Conservation (phyloP, 2,888 invertebrate species). For the Pardosa pseudoannulata region DNA sequence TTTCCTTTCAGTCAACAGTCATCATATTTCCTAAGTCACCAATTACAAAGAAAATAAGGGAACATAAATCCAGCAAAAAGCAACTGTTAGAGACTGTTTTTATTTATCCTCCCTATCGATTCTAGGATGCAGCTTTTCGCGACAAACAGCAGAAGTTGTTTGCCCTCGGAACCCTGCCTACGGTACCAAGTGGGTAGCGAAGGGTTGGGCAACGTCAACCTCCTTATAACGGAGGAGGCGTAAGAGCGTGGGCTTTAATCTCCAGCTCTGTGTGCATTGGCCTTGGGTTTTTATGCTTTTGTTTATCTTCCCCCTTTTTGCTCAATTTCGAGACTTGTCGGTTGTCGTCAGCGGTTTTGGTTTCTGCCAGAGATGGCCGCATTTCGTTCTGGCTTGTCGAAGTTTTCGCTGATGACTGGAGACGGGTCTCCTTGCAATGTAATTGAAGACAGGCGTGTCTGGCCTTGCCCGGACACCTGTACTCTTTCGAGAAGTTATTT, state of each 20-base stretch:
- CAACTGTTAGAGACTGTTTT: too few relatives aligned
- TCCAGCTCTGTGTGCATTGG: conserved; percentile 45
- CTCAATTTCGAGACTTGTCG: not conserved
- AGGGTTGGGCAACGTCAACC: conserved; percentile 47
- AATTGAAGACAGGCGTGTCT: not conserved
- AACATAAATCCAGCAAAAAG: too few relatives aligned
- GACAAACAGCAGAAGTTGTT: not conserved
- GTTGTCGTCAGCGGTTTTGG: not conserved
- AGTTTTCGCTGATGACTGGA: not conserved
- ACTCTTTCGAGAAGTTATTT: too few relatives aligned
- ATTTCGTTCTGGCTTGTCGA: not conserved
- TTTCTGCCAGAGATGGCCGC: not conserved
- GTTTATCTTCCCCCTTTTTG: not conserved
- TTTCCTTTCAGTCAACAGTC: too few relatives aligned
- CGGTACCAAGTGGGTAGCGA: conserved; percentile 23
- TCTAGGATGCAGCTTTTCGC: not conserved
- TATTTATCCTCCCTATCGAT: too few relatives aligned
- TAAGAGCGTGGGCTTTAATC: conserved; percentile 36
- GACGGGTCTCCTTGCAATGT: not conserved
- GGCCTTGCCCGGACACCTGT: conserved; percentile 3
- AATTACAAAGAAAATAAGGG: too few relatives aligned
- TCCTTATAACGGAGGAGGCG: conserved; percentile 53
- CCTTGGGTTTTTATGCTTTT: conserved; percentile 37
- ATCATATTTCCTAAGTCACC: too few relatives aligned
- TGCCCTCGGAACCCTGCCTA: not conserved